These are phyloP conservation scores for Ploceus nigricollis DNA, from an alignment of 2,113 vertebrate species.

Conservation along the genomic window DNA sequence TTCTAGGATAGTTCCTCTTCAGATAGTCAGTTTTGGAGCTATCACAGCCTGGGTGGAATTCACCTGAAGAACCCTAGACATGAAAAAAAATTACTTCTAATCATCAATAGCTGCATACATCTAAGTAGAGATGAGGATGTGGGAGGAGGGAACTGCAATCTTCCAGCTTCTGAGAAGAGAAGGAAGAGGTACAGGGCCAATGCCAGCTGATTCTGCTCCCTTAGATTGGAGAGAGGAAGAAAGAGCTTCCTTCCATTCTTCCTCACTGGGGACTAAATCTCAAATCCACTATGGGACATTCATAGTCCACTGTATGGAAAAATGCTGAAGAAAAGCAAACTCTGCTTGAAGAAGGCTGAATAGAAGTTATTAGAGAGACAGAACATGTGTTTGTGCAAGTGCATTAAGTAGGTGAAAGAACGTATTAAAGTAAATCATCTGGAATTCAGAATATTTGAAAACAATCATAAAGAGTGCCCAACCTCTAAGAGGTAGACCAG, in stretches of 20 bases:
- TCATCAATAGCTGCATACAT: not conserved
- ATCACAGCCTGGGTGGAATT: constrained; percentile 44
- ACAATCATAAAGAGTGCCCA: not conserved
- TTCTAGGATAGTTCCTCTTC: constrained; percentile 42
- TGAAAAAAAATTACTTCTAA: not conserved
- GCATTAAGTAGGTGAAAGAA: not conserved
- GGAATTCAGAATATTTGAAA: not conserved
- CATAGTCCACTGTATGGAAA: not conserved
- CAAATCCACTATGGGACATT: not conserved
- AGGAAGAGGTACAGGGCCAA: not conserved
- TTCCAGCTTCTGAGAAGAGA: constrained; percentile 39
- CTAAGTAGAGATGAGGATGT: constrained; percentile 35
- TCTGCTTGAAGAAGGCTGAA: not conserved
- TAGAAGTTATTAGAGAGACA: not conserved
- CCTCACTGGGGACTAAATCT: not conserved
- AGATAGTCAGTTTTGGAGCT: not conserved
- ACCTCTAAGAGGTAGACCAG: not conserved
- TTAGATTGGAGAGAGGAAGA: not conserved
- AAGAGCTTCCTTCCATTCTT: not conserved
- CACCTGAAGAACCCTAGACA: constrained; percentile 44
- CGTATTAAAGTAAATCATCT: not conserved
- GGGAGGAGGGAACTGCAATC: not conserved
- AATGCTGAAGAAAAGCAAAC: not conserved
- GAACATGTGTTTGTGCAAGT: not conserved
- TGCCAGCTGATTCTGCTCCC: not conserved